Evolutionary conservation across 2,888 invertebrate genomes (phyloP).

Genomic region (Hofmannophila pseudospretella): DNA sequence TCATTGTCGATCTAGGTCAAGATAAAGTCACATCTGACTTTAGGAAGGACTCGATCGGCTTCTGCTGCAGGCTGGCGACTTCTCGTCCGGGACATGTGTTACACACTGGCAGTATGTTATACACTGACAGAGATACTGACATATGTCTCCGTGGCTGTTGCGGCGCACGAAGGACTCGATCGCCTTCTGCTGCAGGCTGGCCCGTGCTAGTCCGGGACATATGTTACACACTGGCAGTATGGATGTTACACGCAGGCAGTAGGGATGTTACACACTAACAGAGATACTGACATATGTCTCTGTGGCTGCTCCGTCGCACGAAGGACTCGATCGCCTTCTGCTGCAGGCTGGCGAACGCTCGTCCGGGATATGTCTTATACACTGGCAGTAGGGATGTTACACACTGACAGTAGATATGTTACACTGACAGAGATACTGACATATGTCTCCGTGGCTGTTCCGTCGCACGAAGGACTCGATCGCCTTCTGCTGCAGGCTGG

Average conservation of each 20-base stretch:
- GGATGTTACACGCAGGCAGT: no score
- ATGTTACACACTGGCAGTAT: no score
- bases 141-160: conserved; percentile 86
- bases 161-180: conserved; percentile 83
- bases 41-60: conserved; percentile 82
- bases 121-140: conserved; percentile 78
- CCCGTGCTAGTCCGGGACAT: no score
- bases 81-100: conserved; percentile 78
- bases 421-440: conserved; percentile 78
- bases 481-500: conserved; percentile 69
- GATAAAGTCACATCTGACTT: no score
- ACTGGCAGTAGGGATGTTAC: no score
- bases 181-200: conserved; percentile 69
- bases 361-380: no score
- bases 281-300: conserved; percentile 84
- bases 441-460: conserved; percentile 86
- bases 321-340: conserved; percentile 81
- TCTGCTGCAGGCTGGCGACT: conserved; percentile 70
- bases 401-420: no score
- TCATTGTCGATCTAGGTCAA: no score
- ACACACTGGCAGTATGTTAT: no score
- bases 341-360: conserved; percentile 73
- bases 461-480: conserved; percentile 83
- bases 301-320: conserved; percentile 85
- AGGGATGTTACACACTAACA: no score